Percentiles rank a stretch among this genome's conserved stretches.
Conservation (phyloP, 2,797 vertebrate species). For the Hippopotamyrus pictus region DNA sequence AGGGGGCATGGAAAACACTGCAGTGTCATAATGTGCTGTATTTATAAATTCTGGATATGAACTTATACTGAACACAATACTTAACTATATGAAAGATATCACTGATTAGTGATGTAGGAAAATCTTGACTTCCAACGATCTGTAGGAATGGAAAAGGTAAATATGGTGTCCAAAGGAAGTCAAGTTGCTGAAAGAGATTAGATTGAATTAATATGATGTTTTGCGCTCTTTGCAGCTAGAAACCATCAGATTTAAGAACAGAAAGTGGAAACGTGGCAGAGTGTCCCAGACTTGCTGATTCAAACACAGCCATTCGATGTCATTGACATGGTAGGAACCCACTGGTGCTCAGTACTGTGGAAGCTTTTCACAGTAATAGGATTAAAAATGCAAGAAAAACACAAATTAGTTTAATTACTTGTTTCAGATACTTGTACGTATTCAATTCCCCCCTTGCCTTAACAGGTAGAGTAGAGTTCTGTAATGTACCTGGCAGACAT, state of each 20-base stretch:
- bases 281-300: neutral
- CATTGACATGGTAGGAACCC: neutral
- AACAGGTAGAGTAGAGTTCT: neutral
- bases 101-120: neutral
- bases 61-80: neutral
- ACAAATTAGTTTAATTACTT: conserved; percentile 5
- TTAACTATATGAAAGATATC: neutral
- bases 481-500: neutral
- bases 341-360: neutral
- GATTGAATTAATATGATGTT: neutral
- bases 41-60: neutral
- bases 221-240: neutral
- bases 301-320: neutral
- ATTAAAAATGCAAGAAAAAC: conserved; percentile 7
- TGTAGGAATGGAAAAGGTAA: neutral
- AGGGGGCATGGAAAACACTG: neutral
- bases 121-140: neutral
- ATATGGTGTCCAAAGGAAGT: neutral
- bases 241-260: neutral
- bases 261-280: neutral
- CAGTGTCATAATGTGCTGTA: neutral
- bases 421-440: neutral
- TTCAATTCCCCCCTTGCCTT: neutral
- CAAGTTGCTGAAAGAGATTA: neutral
- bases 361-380: neutral